Evolutionary conservation across 1,140 invertebrate species (phyloP).

Genomic region (Orussus abietinus): DNA sequence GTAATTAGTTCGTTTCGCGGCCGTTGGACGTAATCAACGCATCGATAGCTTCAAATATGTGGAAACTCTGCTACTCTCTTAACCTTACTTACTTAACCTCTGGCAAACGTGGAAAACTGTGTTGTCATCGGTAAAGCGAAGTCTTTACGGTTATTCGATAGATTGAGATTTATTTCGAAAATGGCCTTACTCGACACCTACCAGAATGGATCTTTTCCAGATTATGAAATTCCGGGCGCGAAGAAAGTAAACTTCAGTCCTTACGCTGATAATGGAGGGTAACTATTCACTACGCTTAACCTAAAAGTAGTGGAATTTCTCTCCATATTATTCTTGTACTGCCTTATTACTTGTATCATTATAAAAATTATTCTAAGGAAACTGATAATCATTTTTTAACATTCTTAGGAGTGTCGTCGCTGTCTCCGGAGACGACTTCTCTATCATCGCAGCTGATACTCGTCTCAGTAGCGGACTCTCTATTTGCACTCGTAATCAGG

Average conservation of each 20-base stretch:
- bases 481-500: constrained; percentile 84
- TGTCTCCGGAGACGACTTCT: constrained; percentile 77
- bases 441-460: constrained; percentile 79
- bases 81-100: no score
- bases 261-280: constrained; percentile 76
- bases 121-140: no score
- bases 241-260: constrained; percentile 66
- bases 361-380: constrained; percentile 6
- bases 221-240: constrained; percentile 61
- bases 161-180: no score
- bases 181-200: no score
- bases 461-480: constrained; percentile 87
- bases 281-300: no score
- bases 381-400: constrained; percentile 11
- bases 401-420: constrained; percentile 77
- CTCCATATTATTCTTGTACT: constrained; percentile 11
- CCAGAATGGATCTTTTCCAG: constrained; percentile 61
- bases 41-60: no score
- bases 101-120: no score
- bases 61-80: no score
- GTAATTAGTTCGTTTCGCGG: no score
- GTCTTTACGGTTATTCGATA: no score
- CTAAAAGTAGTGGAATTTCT: no score
- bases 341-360: constrained; percentile 2
- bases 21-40: no score